Conservation (phyloP, 2,113 vertebrate species). For the Cisticola juncidis region DNA sequence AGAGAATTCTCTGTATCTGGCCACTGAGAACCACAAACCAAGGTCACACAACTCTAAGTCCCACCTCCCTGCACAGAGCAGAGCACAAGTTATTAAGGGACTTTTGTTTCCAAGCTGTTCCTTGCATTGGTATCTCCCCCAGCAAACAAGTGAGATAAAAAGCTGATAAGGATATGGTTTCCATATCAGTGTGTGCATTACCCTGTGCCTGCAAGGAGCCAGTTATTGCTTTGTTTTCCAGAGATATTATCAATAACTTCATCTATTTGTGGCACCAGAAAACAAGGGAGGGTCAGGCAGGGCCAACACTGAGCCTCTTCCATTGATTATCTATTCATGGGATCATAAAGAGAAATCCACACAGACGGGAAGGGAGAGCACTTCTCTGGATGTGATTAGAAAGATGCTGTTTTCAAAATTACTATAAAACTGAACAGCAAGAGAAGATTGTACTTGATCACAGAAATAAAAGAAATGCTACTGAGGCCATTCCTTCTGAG, state of each 20-base stretch:
- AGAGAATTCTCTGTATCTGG: background rate
- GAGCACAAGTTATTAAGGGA: background rate
- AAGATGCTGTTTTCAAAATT: background rate
- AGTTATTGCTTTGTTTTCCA: background rate
- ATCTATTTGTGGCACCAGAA: background rate
- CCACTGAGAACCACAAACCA: background rate
- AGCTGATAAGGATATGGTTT: background rate
- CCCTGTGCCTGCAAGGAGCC: background rate
- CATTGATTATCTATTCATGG: background rate
- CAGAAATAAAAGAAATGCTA: background rate
- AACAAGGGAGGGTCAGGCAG: background rate
- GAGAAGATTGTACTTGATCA: background rate
- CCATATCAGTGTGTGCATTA: background rate
- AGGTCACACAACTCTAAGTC: background rate
- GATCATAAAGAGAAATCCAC: background rate
- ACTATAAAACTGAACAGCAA: background rate
- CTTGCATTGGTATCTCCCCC: background rate
- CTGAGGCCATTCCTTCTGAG: background rate
- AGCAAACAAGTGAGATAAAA: background rate
- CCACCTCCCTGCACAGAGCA: background rate
- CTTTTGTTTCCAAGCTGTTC: background rate
- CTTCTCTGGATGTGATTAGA: background rate
- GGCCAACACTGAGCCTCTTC: background rate
- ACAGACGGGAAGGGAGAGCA: rapidly evolving
- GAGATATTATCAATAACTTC: background rate